These are phyloP conservation scores for Laspeyria flexula DNA, from an alignment of 2,888 invertebrate species.

Conservation along the genomic window DNA sequence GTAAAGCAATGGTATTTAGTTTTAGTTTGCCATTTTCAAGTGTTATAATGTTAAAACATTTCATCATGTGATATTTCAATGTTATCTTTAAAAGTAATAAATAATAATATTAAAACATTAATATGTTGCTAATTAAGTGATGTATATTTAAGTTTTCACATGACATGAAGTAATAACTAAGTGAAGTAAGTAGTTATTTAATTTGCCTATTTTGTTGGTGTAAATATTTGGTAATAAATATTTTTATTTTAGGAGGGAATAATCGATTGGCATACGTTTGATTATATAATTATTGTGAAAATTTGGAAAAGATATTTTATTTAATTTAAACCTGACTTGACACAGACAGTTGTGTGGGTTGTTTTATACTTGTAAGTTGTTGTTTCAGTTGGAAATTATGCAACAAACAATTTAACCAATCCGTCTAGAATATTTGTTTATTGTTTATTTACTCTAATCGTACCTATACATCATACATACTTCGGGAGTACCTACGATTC, in stretches of 20 bases:
- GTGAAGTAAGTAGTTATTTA: constrained; percentile 43
- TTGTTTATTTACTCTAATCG: constrained; percentile 6
- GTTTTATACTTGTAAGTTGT: constrained; percentile 1
- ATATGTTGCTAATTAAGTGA: constrained; percentile 68
- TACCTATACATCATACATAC: constrained; percentile 7
- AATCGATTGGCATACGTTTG: constrained; percentile 33
- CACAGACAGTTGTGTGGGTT: constrained; percentile 5
- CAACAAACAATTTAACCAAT: constrained; percentile 13
- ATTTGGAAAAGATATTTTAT: constrained; percentile 15
- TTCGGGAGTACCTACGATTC: constrained; percentile 4
- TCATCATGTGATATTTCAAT: constrained; percentile 84
- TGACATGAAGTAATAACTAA: constrained; percentile 67
- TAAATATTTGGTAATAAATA: constrained; percentile 62
- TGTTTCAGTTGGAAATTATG: constrained; percentile 3
- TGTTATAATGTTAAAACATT: constrained; percentile 75
- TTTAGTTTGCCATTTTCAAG: constrained; percentile 73
- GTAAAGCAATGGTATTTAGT: constrained; percentile 55
- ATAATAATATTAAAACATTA: constrained; percentile 65
- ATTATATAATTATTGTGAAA: constrained; percentile 32
- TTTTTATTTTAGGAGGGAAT: constrained; percentile 40
- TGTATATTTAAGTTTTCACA: constrained; percentile 72
- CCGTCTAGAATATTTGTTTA: constrained; percentile 6
- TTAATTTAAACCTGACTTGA: constrained; percentile 10
- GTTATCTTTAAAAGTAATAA: constrained; percentile 83
- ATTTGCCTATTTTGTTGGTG: constrained; percentile 66